Evolutionary conservation across 2,113 vertebrate genomes (phyloP).

Genomic region (Elanus axillaris): DNA sequence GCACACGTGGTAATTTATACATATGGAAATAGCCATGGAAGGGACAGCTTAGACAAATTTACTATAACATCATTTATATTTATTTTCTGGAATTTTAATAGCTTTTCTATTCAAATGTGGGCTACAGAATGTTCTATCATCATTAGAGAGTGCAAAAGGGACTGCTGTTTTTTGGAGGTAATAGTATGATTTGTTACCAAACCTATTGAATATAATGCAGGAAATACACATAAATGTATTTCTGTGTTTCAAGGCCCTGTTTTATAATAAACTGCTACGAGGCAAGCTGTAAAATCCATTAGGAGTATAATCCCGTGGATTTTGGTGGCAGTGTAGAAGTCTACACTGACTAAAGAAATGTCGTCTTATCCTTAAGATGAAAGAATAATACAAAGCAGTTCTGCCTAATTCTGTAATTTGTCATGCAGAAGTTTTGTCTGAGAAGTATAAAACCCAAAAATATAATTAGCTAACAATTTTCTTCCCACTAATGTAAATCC

Average conservation of each 20-base stretch:
- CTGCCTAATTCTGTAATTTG: not conserved
- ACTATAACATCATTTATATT: not conserved
- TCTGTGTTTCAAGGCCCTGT: not conserved
- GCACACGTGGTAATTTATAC: not conserved
- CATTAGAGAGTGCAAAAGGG: not conserved
- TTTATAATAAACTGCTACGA: not conserved
- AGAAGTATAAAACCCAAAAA: not conserved
- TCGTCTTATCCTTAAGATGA: not conserved
- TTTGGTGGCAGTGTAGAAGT: not conserved
- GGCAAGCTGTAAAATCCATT: not conserved
- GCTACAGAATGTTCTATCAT: not conserved
- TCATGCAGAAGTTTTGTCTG: not conserved
- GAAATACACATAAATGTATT: not conserved
- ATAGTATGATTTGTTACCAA: conserved; percentile 42
- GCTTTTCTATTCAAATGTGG: not conserved
- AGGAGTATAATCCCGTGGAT: not conserved
- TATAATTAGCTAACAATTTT: not conserved
- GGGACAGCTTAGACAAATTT: not conserved
- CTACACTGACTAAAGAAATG: not conserved
- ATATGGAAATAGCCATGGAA: not conserved
- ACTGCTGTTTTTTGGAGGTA: not conserved
- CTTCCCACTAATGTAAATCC: not conserved
- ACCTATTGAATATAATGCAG: not conserved
- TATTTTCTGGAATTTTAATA: conserved; percentile 29
- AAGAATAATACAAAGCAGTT: not conserved